Evolutionary conservation across 1,140 invertebrate genomes (phyloP).

Genomic region (Bombus breviceps): DNA sequence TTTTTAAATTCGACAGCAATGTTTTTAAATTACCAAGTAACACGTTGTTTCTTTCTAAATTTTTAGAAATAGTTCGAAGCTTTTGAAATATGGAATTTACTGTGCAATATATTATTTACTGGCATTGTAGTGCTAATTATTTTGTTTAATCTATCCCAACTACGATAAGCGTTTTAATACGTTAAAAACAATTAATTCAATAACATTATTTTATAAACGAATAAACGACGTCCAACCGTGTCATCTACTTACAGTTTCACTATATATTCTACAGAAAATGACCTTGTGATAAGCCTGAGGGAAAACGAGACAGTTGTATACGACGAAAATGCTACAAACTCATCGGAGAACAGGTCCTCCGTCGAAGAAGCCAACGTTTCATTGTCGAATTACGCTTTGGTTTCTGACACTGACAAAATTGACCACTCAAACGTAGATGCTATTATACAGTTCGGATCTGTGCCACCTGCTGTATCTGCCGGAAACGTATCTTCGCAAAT

Average conservation of each 20-base stretch:
- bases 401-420: not conserved
- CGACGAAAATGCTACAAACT: not conserved
- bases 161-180: too few species aligned
- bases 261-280: not conserved
- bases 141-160: too few species aligned
- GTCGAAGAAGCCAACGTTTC: not conserved
- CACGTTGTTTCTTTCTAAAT: too few species aligned
- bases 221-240: not conserved
- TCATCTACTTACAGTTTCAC: not conserved
- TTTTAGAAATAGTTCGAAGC: too few species aligned
- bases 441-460: not conserved
- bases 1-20: too few species aligned
- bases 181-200: too few species aligned
- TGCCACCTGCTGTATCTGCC: not conserved
- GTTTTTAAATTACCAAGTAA: too few species aligned
- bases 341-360: not conserved
- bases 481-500: slow-evolving; percentile 38
- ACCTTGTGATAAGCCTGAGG: not conserved
- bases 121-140: too few species aligned
- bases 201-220: too few species aligned
- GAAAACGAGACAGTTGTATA: slow-evolving; percentile 9
- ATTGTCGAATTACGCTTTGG: not conserved
- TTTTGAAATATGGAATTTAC: too few species aligned
- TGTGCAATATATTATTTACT: too few species aligned
- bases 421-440: not conserved